Base-by-base conservation (phyloP, 1,140 invertebrate genomes). In the Probaryconus sp. region DNA sequence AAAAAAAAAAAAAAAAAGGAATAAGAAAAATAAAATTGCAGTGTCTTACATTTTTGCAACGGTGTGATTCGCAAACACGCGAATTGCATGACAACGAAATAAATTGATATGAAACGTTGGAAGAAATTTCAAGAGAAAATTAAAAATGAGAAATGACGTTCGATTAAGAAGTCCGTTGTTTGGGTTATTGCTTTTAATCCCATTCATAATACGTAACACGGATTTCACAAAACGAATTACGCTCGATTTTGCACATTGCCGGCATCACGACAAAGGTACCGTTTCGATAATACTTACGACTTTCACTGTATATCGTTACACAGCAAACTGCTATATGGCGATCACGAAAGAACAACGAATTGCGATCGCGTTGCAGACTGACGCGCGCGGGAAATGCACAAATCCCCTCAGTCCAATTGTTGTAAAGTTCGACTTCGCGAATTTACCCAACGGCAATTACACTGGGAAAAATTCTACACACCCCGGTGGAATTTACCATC, bases 271-370 rank as follows among this genome's bases (percentile, higher is more conserved):
- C 73, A 53, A 56, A 56, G 67, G 51, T 51, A 67, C 55, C 61
- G 73, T 76, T 71, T 71, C 73, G 73, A 76, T 76, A 71, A 76
- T 70, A 69, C 72, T 69, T 64, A 70, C 53, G 73, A 76, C 73
- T 76, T 76, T 76, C 73, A 76, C 67, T 71, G 67, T 71, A 68
- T 76, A 76, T 76, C 67, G 73, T 76, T 76, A 68, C 56, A n/a
- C n/a, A 76, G 24, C 45, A n/a, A 51, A 43, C 38, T n/a, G 60
- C 33, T 50, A 28, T 24, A 47, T 28, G n/a, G 65, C 48, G 73
- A 76, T 71, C 73, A 76, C 67, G 73, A 76, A 76, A 68, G 9
- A 76, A 76, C 72, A 67, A 76, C 73, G 56, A 76, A 68, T 76
- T 37, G 73, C 67, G 69, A 71, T 68, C 55, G 73, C 67, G 28